phyloP scores from a whole-genome alignment of 2,113 vertebrate species.

The Turdus rufiventris region DNA sequence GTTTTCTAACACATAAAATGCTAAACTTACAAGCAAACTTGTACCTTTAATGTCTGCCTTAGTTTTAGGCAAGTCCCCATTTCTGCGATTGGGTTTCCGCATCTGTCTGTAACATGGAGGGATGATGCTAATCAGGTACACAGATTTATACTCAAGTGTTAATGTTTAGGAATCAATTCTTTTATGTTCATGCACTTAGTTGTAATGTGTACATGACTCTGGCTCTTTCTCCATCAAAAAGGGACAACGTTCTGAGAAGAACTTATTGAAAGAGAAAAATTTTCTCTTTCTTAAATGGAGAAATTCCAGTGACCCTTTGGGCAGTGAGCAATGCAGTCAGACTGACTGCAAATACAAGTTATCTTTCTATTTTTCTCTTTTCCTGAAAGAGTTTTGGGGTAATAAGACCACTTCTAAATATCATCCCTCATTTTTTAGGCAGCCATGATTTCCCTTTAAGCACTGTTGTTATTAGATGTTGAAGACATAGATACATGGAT shows the following conservation, averaged over 20 bases:
- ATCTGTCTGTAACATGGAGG: background rate
- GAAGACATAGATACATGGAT: background rate
- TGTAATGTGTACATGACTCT: background rate
- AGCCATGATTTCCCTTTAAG: background rate
- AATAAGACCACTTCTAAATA: background rate
- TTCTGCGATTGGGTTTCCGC: rapidly evolving
- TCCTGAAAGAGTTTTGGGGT: background rate
- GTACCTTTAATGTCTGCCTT: background rate
- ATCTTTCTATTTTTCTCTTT: background rate
- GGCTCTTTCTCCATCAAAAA: background rate
- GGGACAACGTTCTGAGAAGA: background rate
- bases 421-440: background rate
- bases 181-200: background rate
- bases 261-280: background rate
- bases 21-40: background rate
- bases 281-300: background rate
- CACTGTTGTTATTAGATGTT: background rate
- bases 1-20: background rate
- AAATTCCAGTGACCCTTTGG: background rate
- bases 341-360: background rate
- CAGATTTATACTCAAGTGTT: background rate
- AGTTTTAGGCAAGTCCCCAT: background rate
- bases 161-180: background rate
- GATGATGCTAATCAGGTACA: background rate
- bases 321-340: background rate